Conservation (phyloP, 2,113 vertebrate genomes). For the Neotoma lepida region DNA sequence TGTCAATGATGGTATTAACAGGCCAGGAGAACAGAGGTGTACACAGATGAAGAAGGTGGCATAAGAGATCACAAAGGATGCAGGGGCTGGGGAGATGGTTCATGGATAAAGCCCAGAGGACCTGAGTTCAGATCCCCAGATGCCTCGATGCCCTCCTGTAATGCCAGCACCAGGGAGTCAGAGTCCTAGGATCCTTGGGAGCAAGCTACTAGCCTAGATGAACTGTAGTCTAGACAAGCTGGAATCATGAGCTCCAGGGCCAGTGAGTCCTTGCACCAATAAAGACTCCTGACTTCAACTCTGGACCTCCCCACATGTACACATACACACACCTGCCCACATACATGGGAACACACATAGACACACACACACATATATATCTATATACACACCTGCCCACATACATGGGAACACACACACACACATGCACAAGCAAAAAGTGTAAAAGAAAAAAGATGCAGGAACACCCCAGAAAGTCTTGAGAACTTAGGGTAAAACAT, state of each 20-base stretch:
- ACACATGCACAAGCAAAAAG: not conserved
- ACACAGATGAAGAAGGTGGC: no score
- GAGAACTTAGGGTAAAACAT: not conserved
- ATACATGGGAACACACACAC: not conserved
- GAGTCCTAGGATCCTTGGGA: not conserved
- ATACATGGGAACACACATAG: not conserved
- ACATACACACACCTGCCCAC: not conserved
- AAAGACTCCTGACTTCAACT: not conserved
- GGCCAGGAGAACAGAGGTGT: not conserved
- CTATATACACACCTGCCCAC: not conserved
- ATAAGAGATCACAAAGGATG: not conserved
- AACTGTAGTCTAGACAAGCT: not conserved
- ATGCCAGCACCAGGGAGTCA: not conserved
- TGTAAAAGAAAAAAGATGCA: not conserved
- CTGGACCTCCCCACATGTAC: not conserved
- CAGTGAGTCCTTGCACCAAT: no score
- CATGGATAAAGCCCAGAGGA: not conserved
- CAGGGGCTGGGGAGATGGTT: not conserved
- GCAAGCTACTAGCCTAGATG: not conserved
- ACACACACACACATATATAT: not conserved
- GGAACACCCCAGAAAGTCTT: not conserved
- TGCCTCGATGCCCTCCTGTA: not conserved
- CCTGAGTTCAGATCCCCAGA: not conserved
- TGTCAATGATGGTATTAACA: not conserved
- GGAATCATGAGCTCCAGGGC: not conserved